These are phyloP conservation scores for Drosophila gaucha DNA, from an alignment of 2,888 invertebrate species.

Conservation along the genomic window DNA sequence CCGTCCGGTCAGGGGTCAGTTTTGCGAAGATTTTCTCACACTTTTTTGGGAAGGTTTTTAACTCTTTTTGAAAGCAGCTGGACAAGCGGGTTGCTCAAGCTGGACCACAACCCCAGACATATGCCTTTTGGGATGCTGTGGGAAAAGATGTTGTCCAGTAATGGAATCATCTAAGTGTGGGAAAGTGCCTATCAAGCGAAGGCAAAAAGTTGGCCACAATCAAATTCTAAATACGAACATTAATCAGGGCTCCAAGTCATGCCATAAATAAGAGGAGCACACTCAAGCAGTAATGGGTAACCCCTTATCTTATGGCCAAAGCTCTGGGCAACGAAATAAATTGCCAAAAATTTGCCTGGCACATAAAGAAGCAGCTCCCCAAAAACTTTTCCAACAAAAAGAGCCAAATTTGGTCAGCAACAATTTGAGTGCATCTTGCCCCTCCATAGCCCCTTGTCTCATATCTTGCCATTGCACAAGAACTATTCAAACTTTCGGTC, in stretches of 20 bases:
- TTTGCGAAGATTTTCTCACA: constrained; percentile 79
- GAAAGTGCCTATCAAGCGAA: constrained; percentile 26
- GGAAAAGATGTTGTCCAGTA: constrained; percentile 64
- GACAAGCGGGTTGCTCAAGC: constrained; percentile 56
- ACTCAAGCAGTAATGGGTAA: constrained; percentile 41
- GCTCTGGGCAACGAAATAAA: constrained; percentile 59
- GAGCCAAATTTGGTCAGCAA: constrained; percentile 59
- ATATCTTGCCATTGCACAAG: constrained; percentile 54
- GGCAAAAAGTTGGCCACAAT: constrained; percentile 34
- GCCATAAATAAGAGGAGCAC: constrained; percentile 50
- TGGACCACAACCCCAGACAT: constrained; percentile 19
- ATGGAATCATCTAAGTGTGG: constrained; percentile 58
- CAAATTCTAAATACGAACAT: constrained; percentile 45
- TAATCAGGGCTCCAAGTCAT: constrained; percentile 58
- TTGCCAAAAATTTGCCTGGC: constrained; percentile 59
- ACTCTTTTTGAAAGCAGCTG: constrained; percentile 65
- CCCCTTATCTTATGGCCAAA: constrained; percentile 62
- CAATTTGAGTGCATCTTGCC: constrained; percentile 45
- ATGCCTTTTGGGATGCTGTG: constrained; percentile 55
- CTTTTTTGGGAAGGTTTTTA: constrained; percentile 63
- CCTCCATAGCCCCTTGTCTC: constrained; percentile 6
- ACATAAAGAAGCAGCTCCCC: constrained; percentile 46
- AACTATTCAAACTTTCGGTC: constrained; percentile 77
- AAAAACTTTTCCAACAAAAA: constrained; percentile 59
- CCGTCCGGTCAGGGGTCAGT: constrained; percentile 75